A percentile compares a stretch with the other conserved stretches of the same genome.
phyloP scores from a whole-genome alignment of 1,140 invertebrate genomes.

The Dysdera silvatica region DNA sequence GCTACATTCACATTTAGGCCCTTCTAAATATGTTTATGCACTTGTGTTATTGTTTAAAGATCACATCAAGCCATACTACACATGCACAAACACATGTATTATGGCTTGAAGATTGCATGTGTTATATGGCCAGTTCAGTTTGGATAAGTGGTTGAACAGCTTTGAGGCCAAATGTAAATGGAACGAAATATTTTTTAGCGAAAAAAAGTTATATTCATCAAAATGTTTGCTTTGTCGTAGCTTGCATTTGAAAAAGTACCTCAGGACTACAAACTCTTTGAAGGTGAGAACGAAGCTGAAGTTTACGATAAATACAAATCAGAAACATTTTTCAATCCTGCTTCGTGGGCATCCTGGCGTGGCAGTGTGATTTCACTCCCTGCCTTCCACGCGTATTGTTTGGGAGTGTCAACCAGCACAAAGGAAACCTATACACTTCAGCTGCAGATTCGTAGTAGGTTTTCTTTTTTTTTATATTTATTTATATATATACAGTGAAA shows the following conservation, averaged over 20 bases:
- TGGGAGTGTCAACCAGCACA: conserved; percentile 8
- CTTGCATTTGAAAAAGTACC: conserved; percentile 10
- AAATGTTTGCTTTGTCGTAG: background rate
- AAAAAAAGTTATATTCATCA: too few relatives aligned
- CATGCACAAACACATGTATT: too few relatives aligned
- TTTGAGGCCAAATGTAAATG: too few relatives aligned
- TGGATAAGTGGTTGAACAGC: background rate
- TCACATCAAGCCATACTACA: too few relatives aligned
- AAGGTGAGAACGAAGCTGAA: conserved; percentile 14
- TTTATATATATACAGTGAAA: too few relatives aligned
- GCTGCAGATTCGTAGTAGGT: conserved; percentile 14
- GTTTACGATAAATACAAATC: background rate
- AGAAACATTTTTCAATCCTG: conserved; percentile 7
- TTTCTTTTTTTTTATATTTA: background rate
- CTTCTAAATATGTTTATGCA: too few relatives aligned
- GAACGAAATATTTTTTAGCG: too few relatives aligned
- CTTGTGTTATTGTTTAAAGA: too few relatives aligned
- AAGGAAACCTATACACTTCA: conserved; percentile 2
- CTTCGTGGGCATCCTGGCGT: conserved; percentile 5
- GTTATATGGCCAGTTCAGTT: background rate
- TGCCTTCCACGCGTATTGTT: conserved; percentile 14
- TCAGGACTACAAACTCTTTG: conserved; percentile 6
- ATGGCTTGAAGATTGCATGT: too few relatives aligned
- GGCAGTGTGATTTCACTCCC: conserved; percentile 3
- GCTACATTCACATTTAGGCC: too few relatives aligned